phyloP scores from a whole-genome alignment of 2,113 vertebrate genomes.

The Plectropomus leopardus region DNA sequence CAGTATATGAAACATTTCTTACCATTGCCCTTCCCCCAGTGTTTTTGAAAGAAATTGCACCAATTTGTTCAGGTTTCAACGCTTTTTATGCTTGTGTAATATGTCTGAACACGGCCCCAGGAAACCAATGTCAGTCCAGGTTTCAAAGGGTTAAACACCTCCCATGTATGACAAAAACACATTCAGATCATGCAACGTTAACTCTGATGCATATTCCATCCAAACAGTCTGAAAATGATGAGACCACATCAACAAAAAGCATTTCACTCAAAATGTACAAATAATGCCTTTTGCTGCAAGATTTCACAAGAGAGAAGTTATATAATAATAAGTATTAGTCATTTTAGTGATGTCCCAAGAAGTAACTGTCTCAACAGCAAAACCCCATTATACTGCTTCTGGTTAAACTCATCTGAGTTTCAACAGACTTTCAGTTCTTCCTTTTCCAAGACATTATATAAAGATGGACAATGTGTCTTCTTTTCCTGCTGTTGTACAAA shows the following conservation, averaged over 20 bases:
- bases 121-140: no score
- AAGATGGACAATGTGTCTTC: no score
- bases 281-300: background rate
- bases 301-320: background rate
- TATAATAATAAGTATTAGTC: no score
- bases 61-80: no score
- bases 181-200: background rate
- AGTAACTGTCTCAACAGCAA: background rate
- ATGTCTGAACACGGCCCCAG: no score
- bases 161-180: constrained; percentile 9
- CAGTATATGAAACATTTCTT: no score
- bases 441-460: no score
- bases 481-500: no score
- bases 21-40: no score
- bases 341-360: background rate
- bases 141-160: no score
- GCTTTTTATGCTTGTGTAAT: no score
- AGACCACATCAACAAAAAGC: background rate
- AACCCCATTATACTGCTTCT: background rate
- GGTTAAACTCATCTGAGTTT: background rate
- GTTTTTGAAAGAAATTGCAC: no score
- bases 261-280: background rate
- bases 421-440: background rate
- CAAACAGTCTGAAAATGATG: background rate
- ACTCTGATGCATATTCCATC: constrained; percentile 6